phyloP scores from a whole-genome alignment of 2,888 invertebrate genomes.

The Eupithecia exiguata region DNA sequence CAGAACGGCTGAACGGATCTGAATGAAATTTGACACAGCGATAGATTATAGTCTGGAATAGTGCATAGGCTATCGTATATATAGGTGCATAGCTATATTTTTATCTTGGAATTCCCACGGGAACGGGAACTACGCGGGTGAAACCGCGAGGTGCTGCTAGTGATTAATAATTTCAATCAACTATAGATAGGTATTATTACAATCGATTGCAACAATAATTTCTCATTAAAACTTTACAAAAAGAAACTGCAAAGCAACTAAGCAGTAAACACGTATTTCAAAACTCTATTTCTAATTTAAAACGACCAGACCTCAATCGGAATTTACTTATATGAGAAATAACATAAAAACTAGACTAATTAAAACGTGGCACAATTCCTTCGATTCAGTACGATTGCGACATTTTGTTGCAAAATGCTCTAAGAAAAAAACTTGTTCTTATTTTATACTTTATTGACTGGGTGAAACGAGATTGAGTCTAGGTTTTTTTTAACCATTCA shows the following conservation, averaged over 20 bases:
- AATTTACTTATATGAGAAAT: conserved; percentile 40
- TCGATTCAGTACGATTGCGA: conserved; percentile 42
- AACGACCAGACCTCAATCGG: conserved; percentile 24
- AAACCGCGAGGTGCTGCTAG: too few relatives aligned
- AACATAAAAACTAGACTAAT: conserved; percentile 53
- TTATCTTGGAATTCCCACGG: too few relatives aligned
- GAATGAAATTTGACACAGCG: too few relatives aligned
- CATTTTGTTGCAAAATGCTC: conserved; percentile 38
- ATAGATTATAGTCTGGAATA: too few relatives aligned
- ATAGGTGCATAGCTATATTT: too few relatives aligned
- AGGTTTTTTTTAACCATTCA: neutral
- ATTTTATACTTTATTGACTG: conserved; percentile 5
- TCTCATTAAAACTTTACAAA: neutral
- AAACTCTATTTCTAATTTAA: conserved; percentile 24
- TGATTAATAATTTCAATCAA: neutral
- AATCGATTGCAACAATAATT: conserved; percentile 3
- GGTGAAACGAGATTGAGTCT: neutral
- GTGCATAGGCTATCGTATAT: too few relatives aligned
- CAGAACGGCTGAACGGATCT: too few relatives aligned
- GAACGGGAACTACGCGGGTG: too few relatives aligned
- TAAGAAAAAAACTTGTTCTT: conserved; percentile 37
- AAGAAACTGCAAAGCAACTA: conserved; percentile 2
- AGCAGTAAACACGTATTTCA: conserved; percentile 23
- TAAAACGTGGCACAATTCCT: conserved; percentile 59
- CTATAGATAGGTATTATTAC: neutral